These are phyloP conservation scores for Ceratoteleas bidentatus DNA, from an alignment of 1,140 invertebrate genomes.

Conservation along the genomic window DNA sequence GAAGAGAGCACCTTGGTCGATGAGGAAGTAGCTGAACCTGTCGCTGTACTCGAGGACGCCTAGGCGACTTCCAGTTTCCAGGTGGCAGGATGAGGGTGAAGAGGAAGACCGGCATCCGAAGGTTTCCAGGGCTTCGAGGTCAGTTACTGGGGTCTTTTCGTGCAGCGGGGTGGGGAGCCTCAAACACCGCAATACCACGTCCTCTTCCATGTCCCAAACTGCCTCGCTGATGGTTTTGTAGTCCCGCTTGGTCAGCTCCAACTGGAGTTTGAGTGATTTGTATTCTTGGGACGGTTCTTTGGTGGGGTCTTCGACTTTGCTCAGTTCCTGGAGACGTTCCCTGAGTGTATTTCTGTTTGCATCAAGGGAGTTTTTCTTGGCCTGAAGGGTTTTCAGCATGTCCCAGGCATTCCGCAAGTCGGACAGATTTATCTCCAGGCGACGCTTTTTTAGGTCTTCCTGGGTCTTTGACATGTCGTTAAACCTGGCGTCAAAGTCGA, in stretches of 20 bases:
- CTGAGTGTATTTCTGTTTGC: not conserved
- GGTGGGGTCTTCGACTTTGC: not conserved
- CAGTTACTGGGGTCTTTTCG: conserved; percentile 81
- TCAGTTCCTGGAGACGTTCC: not conserved
- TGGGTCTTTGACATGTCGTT: conserved; percentile 78
- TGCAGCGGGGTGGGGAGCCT: conserved; percentile 86
- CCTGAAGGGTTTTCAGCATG: conserved; percentile 79
- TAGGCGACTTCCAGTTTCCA: conserved; percentile 82
- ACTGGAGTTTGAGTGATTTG: conserved; percentile 75
- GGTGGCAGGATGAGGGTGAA: conserved; percentile 64
- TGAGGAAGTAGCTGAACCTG: conserved; percentile 84
- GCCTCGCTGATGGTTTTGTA: conserved; percentile 82
- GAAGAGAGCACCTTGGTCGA: conserved; percentile 84
- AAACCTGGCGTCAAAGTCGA: conserved; percentile 83
- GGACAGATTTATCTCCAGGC: conserved; percentile 78
- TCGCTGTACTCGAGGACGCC: conserved; percentile 83
- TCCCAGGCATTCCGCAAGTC: conserved; percentile 81
- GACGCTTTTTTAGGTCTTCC: conserved; percentile 79
- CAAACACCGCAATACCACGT: conserved; percentile 82
- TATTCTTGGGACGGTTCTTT: not conserved
- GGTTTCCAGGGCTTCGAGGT: conserved; percentile 78
- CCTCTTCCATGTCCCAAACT: conserved; percentile 84
- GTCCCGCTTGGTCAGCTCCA: conserved; percentile 83
- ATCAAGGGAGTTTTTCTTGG: conserved; percentile 77
- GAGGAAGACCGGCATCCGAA: conserved; percentile 58